Conservation (phyloP, 2,113 vertebrate species). For the human region GRCh38 chr6:90268501-90269000, state of each 20-base stretch:
- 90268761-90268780: background rate
- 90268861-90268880: background rate
- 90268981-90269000: background rate
- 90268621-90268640: background rate
- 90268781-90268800: background rate
- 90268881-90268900: background rate
- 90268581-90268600: slow-evolving; percentile 18
- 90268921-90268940: background rate
- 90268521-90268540: background rate
- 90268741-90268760: background rate
- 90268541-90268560: background rate
- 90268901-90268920: slow-evolving; percentile 7
- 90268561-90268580: background rate
- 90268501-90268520: background rate
- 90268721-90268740: background rate
- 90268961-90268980: background rate
- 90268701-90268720: background rate
- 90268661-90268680: background rate
- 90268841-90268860: slow-evolving; percentile 21
- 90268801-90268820: slow-evolving; percentile 6
- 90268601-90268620: slow-evolving; percentile 7
- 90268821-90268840: background rate
- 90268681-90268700: background rate
- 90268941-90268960: slow-evolving; percentile 6
- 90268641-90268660: slow-evolving; percentile 19